These are phyloP conservation scores for Cynaeus angustus DNA, from an alignment of 2,888 invertebrate genomes.

Conservation along the genomic window DNA sequence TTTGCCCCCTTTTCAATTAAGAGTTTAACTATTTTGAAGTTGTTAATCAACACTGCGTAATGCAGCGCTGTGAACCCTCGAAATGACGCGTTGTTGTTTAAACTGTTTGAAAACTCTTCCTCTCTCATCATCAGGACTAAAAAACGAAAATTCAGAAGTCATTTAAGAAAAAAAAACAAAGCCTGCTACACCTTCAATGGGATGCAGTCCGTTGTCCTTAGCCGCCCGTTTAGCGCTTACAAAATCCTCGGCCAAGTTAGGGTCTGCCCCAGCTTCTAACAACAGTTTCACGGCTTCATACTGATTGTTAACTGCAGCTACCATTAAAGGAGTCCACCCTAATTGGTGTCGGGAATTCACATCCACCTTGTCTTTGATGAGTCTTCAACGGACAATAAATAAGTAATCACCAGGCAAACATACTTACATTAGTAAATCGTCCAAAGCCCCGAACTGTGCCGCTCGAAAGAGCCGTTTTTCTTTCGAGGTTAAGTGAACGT, in stretches of 20 bases:
- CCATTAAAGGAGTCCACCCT: constrained; percentile 92
- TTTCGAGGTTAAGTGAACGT: neutral
- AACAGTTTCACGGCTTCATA: constrained; percentile 76
- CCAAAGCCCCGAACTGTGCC: constrained; percentile 29
- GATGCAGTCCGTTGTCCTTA: constrained; percentile 79
- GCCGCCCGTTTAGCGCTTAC: constrained; percentile 81
- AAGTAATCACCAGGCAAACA: too few relatives aligned
- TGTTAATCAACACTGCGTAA: constrained; percentile 88
- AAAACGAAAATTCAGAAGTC: constrained; percentile 42
- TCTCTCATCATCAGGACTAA: constrained; percentile 80
- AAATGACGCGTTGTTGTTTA: constrained; percentile 84
- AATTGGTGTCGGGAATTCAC: constrained; percentile 83
- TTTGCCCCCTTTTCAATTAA: constrained; percentile 84
- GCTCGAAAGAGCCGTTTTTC: constrained; percentile 39
- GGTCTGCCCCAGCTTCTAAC: constrained; percentile 84
- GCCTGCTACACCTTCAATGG: constrained; percentile 77
- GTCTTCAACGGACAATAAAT: constrained; percentile 21
- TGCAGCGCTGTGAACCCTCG: constrained; percentile 91
- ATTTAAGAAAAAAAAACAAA: constrained; percentile 16
- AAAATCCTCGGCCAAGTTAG: constrained; percentile 85
- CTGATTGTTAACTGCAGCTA: constrained; percentile 87
- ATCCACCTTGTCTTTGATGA: constrained; percentile 71
- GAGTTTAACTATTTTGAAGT: constrained; percentile 76
- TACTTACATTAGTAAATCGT: constrained; percentile 34
- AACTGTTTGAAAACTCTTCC: constrained; percentile 85